Base-by-base conservation (phyloP, 1,140 invertebrate genomes). In the Rhopalosiphum padi region DNA sequence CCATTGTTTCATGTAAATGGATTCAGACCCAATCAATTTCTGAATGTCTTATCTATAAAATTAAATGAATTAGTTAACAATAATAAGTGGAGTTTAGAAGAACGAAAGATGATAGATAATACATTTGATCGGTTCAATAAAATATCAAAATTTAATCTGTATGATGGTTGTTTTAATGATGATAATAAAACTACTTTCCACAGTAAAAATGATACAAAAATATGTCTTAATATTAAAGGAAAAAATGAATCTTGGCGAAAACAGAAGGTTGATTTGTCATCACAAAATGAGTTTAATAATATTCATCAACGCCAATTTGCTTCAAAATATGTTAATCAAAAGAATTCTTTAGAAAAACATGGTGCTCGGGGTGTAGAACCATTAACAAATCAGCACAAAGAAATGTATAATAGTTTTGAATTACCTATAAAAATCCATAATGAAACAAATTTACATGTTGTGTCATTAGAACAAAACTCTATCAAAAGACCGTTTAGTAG, bases 1-100 rank as follows among this genome's bases (percentile, higher is more conserved):
- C 82, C 91, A 53, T 22, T 85, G 1, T 93, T 86, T 86, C 43
- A 53, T 21, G 25, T 86, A 41, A 55, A 25, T 8, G 18, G 9
- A 30, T 93, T 93, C 46, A 86, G 9, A 41, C 8, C n/a, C 18
- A 85, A 93, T 30, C 77, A 85, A 53, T 93, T 93, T 93, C n/a
- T 93, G 43, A 55, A 53, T 30, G 21, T 21, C n/a, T n/a, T 93
- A 86, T 83, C 48, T 43, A 1, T 15, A 1, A 53, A 53, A 85
- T 22, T 92, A 9, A 51, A 92, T 30, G 35, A 53, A 41, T 11
- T 92, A 51, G 53, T 21, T 1, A 51, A 25, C 0, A 6, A 41
- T 25, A 1, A 86, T 30, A 21, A 83, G 0, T 93, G 91, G 91
- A 85, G 0, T 43, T 5, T 0, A 53, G 91, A 93, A 85, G 91